Evolutionary conservation across 2,888 invertebrate species (phyloP), one percentile per base, ranked within the genome.

Genomic region (Drosophila anomalata): DNA sequence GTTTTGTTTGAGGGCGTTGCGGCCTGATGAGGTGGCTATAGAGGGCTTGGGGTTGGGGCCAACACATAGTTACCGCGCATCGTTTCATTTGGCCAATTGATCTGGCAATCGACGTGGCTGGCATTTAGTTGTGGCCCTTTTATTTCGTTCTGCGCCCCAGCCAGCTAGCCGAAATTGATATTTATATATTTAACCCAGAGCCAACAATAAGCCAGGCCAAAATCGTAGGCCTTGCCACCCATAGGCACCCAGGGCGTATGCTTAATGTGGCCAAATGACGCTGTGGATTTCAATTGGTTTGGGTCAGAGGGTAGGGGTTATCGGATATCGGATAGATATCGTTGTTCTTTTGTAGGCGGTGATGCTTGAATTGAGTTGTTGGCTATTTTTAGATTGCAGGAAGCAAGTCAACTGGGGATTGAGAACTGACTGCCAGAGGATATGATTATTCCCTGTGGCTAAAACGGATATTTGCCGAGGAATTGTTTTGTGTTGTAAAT

Each of bases 1-100:
- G 87, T 81, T 87, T 81, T 87, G 81, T 81, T 87, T 68, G 71
- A 74, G 87, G 81, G 87, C 76, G 87, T 87, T 87, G 80, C 81
- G 87, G 85, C 74, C 68, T 76, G 78, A 55, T 78, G 78, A 50
- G 70, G 31, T 44, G 12, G 24, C 39, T 36, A 17, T 20, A 20
- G 11, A 20, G 26, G 41, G 26, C 17, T 17, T 17, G 17, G 14
- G 26, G 29, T 26, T 3, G 51, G 39, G 52, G 36, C 8, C 31
- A 36, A 61, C 69, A 79, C 59, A 81, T 78, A 72, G 78, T 71
- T 78, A 66, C 62, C 51, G 50, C 78, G 73, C 73, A 63, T 73
- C 63, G 80, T 84, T 80, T 74, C 82, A 80, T 77, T 79, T 85
- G 68, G 85, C 67, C 82, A 82, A 82, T 85, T 82, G 87, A 82